These are phyloP conservation scores for Forpus xanthops DNA, from an alignment of 2,797 vertebrate species.

Conservation along the genomic window DNA sequence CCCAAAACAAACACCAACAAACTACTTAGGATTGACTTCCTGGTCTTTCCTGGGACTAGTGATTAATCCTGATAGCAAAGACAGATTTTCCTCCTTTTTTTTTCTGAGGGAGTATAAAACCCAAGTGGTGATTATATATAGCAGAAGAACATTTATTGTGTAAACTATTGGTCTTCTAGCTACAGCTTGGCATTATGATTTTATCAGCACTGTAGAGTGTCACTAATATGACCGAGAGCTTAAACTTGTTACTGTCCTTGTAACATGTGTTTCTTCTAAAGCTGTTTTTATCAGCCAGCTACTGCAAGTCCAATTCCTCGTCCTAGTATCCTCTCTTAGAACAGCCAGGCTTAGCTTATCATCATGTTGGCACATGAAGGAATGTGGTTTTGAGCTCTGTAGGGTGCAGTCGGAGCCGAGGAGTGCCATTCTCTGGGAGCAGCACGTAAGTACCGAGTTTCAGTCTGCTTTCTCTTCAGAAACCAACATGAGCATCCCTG, in stretches of 20 bases:
- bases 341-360: conserved; percentile 46
- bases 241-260: conserved; percentile 41
- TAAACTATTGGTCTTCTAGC: background rate
- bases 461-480: conserved; percentile 40
- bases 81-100: background rate
- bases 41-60: background rate
- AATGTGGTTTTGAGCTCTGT: conserved; percentile 34
- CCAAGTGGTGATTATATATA: background rate
- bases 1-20: background rate
- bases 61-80: background rate
- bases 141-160: background rate
- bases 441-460: background rate
- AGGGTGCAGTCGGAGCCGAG: conserved; percentile 23
- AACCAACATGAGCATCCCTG: background rate
- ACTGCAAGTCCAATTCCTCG: conserved; percentile 17
- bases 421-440: background rate
- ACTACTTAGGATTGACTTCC: background rate
- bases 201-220: conserved; percentile 20
- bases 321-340: conserved; percentile 26
- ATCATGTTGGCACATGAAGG: background rate
- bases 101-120: background rate
- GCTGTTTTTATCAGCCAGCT: background rate
- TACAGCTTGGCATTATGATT: conserved; percentile 10
- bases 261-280: conserved; percentile 49
- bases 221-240: conserved; percentile 39